Conservation (phyloP, 2,797 vertebrate species). For the Perodicticus potto region DNA sequence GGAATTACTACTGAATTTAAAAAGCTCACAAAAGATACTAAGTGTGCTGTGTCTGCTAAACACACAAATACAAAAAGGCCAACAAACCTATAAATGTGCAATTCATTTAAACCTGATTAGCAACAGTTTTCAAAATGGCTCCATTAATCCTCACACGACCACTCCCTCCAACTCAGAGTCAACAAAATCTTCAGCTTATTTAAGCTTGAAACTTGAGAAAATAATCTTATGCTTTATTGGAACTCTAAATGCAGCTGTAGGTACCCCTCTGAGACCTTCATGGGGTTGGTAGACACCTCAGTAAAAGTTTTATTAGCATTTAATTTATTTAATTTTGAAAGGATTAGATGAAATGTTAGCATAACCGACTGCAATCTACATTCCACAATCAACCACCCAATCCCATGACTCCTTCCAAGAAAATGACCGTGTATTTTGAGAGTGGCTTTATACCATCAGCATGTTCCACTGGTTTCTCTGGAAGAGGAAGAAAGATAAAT, state of each 20-base stretch:
- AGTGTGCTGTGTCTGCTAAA: conserved; percentile 52
- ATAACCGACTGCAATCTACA: conserved; percentile 71
- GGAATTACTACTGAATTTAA: conserved; percentile 83
- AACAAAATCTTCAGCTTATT: conserved; percentile 79
- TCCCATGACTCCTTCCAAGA: conserved; percentile 75
- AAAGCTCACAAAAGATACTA: conserved; percentile 69
- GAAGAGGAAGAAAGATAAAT: conserved; percentile 61
- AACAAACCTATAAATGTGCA: conserved; percentile 68
- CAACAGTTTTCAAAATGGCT: conserved; percentile 77
- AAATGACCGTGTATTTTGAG: conserved; percentile 69
- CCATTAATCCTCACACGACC: conserved; percentile 68
- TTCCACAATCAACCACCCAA: conserved; percentile 65
- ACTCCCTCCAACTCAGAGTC: conserved; percentile 65
- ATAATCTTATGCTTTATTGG: conserved; percentile 79
- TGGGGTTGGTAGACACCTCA: conserved; percentile 77
- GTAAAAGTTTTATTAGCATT: conserved; percentile 84
- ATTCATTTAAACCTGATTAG: conserved; percentile 78
- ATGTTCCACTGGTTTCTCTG: conserved; percentile 72
- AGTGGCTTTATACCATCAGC: conserved; percentile 67
- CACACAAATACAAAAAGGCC: conserved; percentile 76
- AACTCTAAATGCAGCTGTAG: conserved; percentile 74
- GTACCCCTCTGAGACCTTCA: conserved; percentile 67
- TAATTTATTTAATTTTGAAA: conserved; percentile 87
- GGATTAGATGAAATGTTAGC: conserved; percentile 82
- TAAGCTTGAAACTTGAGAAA: conserved; percentile 84